A percentile compares a stretch with the other conserved stretches of the same genome.
These are phyloP conservation scores for Dasysyrphus tricinctus DNA, from an alignment of 2,888 invertebrate species.

Conservation along the genomic window DNA sequence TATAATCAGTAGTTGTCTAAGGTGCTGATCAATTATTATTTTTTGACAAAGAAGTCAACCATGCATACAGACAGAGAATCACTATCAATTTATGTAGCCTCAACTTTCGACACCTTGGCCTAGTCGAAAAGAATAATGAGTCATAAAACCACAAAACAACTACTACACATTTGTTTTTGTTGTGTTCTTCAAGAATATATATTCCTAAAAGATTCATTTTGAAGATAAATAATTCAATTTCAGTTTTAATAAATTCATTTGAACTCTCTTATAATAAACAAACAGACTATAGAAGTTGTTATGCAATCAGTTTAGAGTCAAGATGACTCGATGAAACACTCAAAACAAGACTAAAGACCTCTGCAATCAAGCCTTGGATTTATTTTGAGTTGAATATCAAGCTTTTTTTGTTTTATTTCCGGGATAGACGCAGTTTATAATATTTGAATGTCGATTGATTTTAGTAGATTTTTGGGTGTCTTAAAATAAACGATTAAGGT, in stretches of 20 bases:
- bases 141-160: slow-evolving; percentile 1
- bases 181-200: slow-evolving; percentile 19
- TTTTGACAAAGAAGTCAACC: slow-evolving; percentile 18
- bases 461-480: neutral
- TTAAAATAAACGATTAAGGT: neutral
- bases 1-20: neutral
- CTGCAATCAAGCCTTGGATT: slow-evolving; percentile 17
- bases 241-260: neutral
- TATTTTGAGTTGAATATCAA: slow-evolving; percentile 7
- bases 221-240: slow-evolving; percentile 28
- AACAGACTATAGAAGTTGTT: neutral
- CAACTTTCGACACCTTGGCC: slow-evolving; percentile 30
- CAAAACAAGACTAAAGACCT: slow-evolving; percentile 27
- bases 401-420: neutral
- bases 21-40: neutral
- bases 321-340: slow-evolving; percentile 3
- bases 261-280: neutral
- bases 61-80: neutral
- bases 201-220: slow-evolving; percentile 13
- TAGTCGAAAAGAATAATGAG: slow-evolving; percentile 13
- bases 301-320: slow-evolving; percentile 31
- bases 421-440: neutral
- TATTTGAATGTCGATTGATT: slow-evolving; percentile 6
- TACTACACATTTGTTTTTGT: neutral
- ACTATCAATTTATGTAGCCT: neutral